These are phyloP conservation scores for Spodoptera littoralis DNA, from an alignment of 2,888 invertebrate genomes.

Conservation along the genomic window DNA sequence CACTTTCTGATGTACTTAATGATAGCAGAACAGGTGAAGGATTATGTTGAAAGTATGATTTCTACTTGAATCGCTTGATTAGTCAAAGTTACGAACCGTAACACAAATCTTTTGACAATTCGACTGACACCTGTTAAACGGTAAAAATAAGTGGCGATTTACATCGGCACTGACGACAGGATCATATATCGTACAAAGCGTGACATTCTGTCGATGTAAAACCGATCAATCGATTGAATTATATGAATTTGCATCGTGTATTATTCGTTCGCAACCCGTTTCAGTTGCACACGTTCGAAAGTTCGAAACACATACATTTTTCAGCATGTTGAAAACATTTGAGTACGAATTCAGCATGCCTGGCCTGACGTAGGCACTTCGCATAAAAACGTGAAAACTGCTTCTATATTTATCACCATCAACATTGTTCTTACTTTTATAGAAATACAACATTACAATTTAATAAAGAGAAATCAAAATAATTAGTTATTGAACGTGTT, in stretches of 20 bases:
- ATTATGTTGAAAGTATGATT: slow-evolving; percentile 57
- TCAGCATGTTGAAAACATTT: slow-evolving; percentile 61
- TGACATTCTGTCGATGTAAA: slow-evolving; percentile 22
- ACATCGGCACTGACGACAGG: slow-evolving; percentile 11
- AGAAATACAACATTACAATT: slow-evolving; percentile 1
- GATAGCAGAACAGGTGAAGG: slow-evolving; percentile 69
- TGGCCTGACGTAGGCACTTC: slow-evolving; percentile 22
- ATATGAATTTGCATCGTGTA: slow-evolving; percentile 38
- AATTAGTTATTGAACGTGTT: slow-evolving; percentile 22
- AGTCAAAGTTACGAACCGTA: slow-evolving; percentile 23
- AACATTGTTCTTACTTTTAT: slow-evolving; percentile 1
- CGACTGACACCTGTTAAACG: slow-evolving; percentile 12
- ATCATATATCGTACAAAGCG: slow-evolving; percentile 12
- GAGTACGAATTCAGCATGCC: slow-evolving; percentile 53
- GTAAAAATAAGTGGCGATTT: slow-evolving; percentile 4
- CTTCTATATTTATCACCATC: slow-evolving; percentile 13
- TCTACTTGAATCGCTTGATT: slow-evolving; percentile 51
- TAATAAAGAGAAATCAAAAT: slow-evolving; percentile 25
- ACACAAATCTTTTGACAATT: slow-evolving; percentile 23
- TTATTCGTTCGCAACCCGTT: slow-evolving; percentile 61
- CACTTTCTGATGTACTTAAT: slow-evolving; percentile 73
- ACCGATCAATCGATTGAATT: slow-evolving; percentile 21
- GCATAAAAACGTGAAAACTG: slow-evolving; percentile 15
- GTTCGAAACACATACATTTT: slow-evolving; percentile 61
- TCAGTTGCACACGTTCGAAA: slow-evolving; percentile 48